phyloP scores from a whole-genome alignment of 35 echinoderm and acorn worm species.

The Acanthaster planci region DNA sequence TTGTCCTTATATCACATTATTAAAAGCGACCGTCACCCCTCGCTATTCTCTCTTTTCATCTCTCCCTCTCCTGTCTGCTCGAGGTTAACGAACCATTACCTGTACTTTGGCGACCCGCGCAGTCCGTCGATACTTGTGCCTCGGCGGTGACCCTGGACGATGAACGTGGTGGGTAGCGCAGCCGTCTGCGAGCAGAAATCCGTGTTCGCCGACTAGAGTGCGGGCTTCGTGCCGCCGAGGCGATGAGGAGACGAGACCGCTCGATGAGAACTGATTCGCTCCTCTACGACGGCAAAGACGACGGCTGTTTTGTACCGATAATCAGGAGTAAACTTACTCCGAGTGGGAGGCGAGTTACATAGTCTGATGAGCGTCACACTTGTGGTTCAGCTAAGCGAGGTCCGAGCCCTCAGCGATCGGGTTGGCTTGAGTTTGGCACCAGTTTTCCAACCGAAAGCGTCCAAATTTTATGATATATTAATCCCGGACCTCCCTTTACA shows the following conservation, averaged over 20 bases:
- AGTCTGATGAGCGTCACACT: no score
- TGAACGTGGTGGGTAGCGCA: background rate
- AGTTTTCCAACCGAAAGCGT: no score
- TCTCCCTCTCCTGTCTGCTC: background rate
- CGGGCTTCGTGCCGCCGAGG: background rate
- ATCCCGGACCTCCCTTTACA: no score
- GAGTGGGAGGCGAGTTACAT: no score
- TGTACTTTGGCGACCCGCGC: conserved; percentile 15
- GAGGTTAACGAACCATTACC: conserved; percentile 30
- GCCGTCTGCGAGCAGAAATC: background rate
- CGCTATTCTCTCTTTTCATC: background rate
- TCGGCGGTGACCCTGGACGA: conserved; percentile 16
- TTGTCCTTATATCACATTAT: no score
- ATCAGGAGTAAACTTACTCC: no score
- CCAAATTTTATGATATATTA: no score
- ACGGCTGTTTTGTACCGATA: background rate
- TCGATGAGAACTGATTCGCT: conserved; percentile 30
- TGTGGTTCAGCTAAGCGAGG: no score
- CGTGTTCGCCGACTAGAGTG: conserved; percentile 9
- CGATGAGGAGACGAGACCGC: background rate
- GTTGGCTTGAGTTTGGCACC: no score
- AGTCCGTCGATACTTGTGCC: conserved; percentile 16
- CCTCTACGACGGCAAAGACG: background rate
- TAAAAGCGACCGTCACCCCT: no score
- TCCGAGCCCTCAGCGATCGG: no score